Evolutionary conservation across 2,888 invertebrate species (phyloP), one percentile per base, ranked within the genome.

Genomic region (Endomychus coccineus): DNA sequence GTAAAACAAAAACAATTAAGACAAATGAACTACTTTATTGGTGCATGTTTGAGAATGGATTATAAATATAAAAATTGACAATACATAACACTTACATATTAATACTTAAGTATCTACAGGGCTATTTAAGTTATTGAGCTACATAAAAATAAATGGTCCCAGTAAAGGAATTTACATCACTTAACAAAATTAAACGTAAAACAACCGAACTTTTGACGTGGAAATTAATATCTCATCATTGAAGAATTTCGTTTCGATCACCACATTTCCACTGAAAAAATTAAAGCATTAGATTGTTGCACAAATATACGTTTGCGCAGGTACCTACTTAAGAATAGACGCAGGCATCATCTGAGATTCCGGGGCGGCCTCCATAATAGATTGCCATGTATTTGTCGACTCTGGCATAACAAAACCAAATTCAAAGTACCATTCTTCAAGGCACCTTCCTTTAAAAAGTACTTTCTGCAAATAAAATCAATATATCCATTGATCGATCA

Each of bases 281-380:
- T 44, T 41, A 29, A 33, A 36, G 28, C 38, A 4, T 17, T 16
- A 30, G 11, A 6, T n/a, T n/a, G n/a, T n/a, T n/a, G n/a, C n/a
- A n/a, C n/a, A n/a, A n/a, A n/a, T n/a, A n/a, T n/a, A n/a, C n/a
- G n/a, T 67, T n/a, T n/a, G n/a, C n/a, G n/a, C n/a, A n/a, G n/a
- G n/a, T n/a, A n/a, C n/a, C n/a, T 69, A 94, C 94, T 92, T 97
- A 50, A 98, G 75, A 43, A 97, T 81, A 65, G 88, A 89, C 3
- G 97, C 95, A n/a, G 98, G 97, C 92, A 99, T 95, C 97, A 98
- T 98, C 70, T 98, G 95, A 35, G 91, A 91, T 66, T 98, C 97
- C 0, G 98, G 97, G 0, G 98, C 97, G 7, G 98, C 97, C 69
- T 97, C 95, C 54, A 98, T 95, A 38, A 94, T 77, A 35, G 92